Conservation (phyloP, 2,113 vertebrate species). For the Neolamprologus modestus region DNA sequence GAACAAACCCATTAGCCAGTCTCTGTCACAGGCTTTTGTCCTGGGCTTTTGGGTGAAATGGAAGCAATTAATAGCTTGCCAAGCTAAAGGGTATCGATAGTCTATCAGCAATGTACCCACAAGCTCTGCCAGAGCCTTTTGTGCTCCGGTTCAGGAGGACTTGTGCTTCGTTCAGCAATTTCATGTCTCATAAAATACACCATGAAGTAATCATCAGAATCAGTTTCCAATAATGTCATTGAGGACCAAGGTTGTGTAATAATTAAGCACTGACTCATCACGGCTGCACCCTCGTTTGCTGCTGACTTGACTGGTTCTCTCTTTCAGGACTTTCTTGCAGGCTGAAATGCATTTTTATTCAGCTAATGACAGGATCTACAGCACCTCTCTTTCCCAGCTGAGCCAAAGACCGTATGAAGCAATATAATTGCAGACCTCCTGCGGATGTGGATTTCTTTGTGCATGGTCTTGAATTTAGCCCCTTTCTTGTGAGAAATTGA, state of each 20-base stretch:
- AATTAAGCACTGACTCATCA: slow-evolving; percentile 44
- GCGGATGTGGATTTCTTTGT: background rate
- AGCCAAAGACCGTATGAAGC: slow-evolving; percentile 2
- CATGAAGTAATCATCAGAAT: slow-evolving; percentile 41
- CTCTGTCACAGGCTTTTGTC: background rate
- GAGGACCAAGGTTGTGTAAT: slow-evolving; percentile 10
- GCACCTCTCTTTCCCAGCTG: background rate
- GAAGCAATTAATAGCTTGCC: slow-evolving; percentile 40
- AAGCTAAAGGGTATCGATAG: slow-evolving; percentile 54
- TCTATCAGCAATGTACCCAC: slow-evolving; percentile 27
- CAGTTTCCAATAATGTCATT: slow-evolving; percentile 37
- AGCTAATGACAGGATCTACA: background rate
- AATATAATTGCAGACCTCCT: background rate
- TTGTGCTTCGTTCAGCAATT: slow-evolving; percentile 50
- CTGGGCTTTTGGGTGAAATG: background rate
- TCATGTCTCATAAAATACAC: slow-evolving; percentile 37
- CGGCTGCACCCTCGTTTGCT: background rate
- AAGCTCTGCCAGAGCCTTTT: slow-evolving; percentile 1
- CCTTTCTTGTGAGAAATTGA: background rate
- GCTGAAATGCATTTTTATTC: background rate
- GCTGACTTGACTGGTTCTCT: slow-evolving; percentile 9
- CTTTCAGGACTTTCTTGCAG: background rate
- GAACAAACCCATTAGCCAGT: background rate
- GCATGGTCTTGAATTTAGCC: background rate
- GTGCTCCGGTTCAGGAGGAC: background rate